Evolutionary conservation across 2,797 vertebrate genomes (phyloP).

Genomic region (Brachyrhaphis roseni): DNA sequence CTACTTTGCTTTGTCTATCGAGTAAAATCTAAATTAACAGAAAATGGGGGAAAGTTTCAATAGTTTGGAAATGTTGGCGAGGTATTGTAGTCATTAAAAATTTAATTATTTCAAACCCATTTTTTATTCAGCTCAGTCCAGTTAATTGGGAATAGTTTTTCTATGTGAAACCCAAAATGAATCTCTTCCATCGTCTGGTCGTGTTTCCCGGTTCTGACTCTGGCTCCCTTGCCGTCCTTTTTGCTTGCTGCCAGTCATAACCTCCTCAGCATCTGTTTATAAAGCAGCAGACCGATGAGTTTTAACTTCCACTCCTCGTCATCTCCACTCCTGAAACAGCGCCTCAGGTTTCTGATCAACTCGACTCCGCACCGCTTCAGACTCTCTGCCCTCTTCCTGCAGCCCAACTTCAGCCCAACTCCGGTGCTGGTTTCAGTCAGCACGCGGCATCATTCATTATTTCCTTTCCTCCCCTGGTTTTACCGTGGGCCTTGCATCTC

Average conservation of each 20-base stretch:
- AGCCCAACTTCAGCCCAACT: slow-evolving; percentile 9
- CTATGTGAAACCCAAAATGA: not conserved
- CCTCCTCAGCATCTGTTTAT: slow-evolving; percentile 32
- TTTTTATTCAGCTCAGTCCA: not conserved
- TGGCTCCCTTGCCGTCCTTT: too few species aligned
- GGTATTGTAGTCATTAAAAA: not conserved
- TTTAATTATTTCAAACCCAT: not conserved
- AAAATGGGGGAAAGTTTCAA: not conserved
- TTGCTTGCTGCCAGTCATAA: slow-evolving; percentile 15
- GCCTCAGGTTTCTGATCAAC: slow-evolving; percentile 45
- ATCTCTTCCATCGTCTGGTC: not conserved
- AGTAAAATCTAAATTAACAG: not conserved
- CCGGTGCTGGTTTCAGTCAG: slow-evolving; percentile 40
- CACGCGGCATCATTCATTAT: slow-evolving; percentile 59
- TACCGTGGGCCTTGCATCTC: slow-evolving; percentile 44
- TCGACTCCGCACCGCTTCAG: not conserved
- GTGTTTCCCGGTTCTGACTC: not conserved
- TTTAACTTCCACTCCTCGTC: slow-evolving; percentile 16
- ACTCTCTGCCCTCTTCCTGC: slow-evolving; percentile 36
- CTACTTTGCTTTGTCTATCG: too few species aligned
- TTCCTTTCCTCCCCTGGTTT: slow-evolving; percentile 50
- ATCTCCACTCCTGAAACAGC: slow-evolving; percentile 15
- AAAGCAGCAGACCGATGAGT: slow-evolving; percentile 13
- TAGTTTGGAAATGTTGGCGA: not conserved
- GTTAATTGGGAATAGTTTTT: not conserved